Evolutionary conservation across 1,140 invertebrate genomes (phyloP).

Genomic region (Eciton burchellii): DNA sequence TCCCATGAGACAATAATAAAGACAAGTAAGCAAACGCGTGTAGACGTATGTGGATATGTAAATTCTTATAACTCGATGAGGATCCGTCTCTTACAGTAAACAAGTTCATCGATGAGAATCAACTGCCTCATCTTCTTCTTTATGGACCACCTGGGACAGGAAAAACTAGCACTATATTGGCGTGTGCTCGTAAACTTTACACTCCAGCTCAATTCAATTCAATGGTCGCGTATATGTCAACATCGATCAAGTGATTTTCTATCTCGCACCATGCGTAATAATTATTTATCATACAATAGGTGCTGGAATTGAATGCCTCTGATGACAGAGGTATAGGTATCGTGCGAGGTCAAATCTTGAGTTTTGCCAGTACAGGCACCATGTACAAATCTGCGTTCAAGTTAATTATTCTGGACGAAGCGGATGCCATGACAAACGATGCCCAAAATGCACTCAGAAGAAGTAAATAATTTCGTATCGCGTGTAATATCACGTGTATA

Average conservation of each 20-base stretch:
- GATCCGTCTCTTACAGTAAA: constrained; percentile 90
- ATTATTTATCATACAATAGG: constrained; percentile 83
- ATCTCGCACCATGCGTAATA: neutral
- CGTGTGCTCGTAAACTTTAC: constrained; percentile 97
- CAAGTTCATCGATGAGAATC: constrained; percentile 96
- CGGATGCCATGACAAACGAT: constrained; percentile 99
- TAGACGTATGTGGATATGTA: constrained; percentile 35
- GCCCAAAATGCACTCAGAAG: constrained; percentile 99
- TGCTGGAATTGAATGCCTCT: constrained; percentile 98
- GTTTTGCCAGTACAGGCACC: constrained; percentile 98
- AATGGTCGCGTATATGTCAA: constrained; percentile 88
- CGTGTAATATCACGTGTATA: neutral
- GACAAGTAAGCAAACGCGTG: constrained; percentile 92
- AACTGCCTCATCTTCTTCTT: constrained; percentile 98
- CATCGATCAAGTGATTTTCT: constrained; percentile 3
- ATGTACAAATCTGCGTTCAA: constrained; percentile 98
- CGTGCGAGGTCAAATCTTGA: constrained; percentile 97
- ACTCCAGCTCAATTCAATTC: constrained; percentile 94
- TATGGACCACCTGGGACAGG: constrained; percentile 99
- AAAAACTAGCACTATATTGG: constrained; percentile 99
- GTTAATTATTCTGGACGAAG: constrained; percentile 99
- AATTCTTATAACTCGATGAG: neutral
- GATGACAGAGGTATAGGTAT: constrained; percentile 99
- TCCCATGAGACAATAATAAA: constrained; percentile 98
- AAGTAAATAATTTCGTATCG: constrained; percentile 87